Evolutionary conservation across 2,888 invertebrate species (phyloP), one percentile per base, ranked within the genome.

Genomic region (Melanargia galathea): DNA sequence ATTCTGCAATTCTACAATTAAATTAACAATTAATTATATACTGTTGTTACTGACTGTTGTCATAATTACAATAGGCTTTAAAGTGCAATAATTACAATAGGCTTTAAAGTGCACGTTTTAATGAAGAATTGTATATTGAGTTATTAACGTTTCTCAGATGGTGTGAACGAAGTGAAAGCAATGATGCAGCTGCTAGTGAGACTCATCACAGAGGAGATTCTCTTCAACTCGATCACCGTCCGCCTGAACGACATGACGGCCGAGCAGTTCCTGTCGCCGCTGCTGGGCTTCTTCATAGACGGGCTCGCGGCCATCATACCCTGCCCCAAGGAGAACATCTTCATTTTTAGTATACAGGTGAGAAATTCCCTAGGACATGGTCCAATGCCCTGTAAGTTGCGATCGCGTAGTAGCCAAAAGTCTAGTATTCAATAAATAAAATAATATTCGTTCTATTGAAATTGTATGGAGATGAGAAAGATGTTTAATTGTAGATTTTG

Each of bases 191-290:
- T 99, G 0, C 95, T 95, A 0, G 98, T 98, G 0, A 93, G 97
- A 0, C 92, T 98, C 30, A 97, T 99, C 64, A 98, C 98, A 0
- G 97, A 97, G 78, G 96, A 97, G 72, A 98, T 99, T 97, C 90
- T 99, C 1, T 95, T 95, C 78, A 98, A 97, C 84, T 98, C 98
- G 0, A 97, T 99, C 45, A 98, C 98, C 0, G 96, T 99, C 0
- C 93, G 98, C 2, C 87, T 99, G 18, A 96, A 97, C 79, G 97
- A 97, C 75, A 98, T 98, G 97, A 97, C 97, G 0, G 96, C 96
- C 55, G 96, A 97, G 73, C 96, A 96, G 3, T 98, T 99, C 81
- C 92, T 99, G 1, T 97, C 98, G 0, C 98, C 97, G 0, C 84
- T 98, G 11, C 90, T 97, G 13, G 94, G 95, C 13, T 97, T 96